phyloP scores from a whole-genome alignment of 2,797 vertebrate genomes.

The Mus spretus region DNA sequence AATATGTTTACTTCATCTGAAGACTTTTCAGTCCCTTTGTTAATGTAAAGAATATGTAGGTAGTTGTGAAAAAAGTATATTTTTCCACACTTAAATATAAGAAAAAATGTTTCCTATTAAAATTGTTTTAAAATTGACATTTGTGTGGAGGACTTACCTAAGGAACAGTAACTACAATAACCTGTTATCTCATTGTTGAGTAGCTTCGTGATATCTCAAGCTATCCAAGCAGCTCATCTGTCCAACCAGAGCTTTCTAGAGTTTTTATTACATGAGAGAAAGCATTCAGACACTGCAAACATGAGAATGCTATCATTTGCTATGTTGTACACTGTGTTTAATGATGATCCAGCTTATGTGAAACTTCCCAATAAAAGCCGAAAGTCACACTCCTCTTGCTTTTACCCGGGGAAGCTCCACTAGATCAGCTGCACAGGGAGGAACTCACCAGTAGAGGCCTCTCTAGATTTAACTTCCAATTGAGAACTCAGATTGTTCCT shows the following conservation, averaged over 20 bases:
- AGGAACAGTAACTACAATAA: constrained; percentile 73
- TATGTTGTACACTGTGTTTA: constrained; percentile 73
- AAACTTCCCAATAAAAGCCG: constrained; percentile 83
- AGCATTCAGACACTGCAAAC: constrained; percentile 65
- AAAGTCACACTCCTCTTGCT: constrained; percentile 62
- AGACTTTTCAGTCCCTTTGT: constrained; percentile 22
- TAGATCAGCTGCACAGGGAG: constrained; percentile 82
- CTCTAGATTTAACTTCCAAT: constrained; percentile 94
- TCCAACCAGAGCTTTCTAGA: constrained; percentile 74
- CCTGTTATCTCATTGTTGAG: constrained; percentile 78
- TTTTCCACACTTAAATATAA: constrained; percentile 20
- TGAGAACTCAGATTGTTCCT: constrained; percentile 74
- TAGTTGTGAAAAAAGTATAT: neutral
- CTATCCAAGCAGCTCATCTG: constrained; percentile 68
- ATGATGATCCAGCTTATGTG: constrained; percentile 76
- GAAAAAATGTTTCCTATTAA: constrained; percentile 63
- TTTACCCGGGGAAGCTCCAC: constrained; percentile 71
- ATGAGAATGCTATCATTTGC: constrained; percentile 64
- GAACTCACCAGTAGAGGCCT: constrained; percentile 96
- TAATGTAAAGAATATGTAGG: neutral
- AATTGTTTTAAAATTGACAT: constrained; percentile 76
- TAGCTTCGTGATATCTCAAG: constrained; percentile 83
- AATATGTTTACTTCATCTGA: neutral
- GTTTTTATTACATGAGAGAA: constrained; percentile 72
- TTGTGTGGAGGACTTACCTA: constrained; percentile 70